Base-by-base conservation (phyloP, 2,113 vertebrate species). In the Chaetorhynchus papuensis region DNA sequence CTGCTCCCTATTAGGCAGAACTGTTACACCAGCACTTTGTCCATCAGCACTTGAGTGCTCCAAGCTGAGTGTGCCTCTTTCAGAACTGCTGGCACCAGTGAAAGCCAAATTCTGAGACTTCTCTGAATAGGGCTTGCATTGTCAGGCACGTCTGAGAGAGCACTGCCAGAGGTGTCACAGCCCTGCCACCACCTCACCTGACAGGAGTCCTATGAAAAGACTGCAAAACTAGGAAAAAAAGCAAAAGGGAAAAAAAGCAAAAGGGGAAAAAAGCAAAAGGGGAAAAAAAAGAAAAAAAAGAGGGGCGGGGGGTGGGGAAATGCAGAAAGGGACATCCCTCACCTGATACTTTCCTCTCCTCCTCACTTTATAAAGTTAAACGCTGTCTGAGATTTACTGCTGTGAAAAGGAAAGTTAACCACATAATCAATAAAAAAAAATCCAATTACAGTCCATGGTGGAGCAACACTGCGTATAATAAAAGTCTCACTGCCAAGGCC, bases 1-100 rank as follows among this genome's bases (percentile, higher is more conserved):
- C 98, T 98, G 98, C 96, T 98, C 93, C 94, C 96, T 95, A 97
- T 97, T 98, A 98, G 84, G 76, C 91, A 96, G 96, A 97, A 95
- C 92, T 96, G 97, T 97, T 97, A 97, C 93, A 97, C 79, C 44
- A 97, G 95, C 95, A 97, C 96, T 98, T 97, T 96, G 97, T 98
- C 97, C 95, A 97, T 98, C 97, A 98, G 93, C 97, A 97, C 97
- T 96, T 69, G 90, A 97, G 95, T 87, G 94, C 95, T 97, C 96
- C 93, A 85, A 97, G 95, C 96, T 96, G 96, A 98, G 97, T 86
- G 57, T 94, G 97, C 92, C 94, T 97, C 97, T 98, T 97, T 89
- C 93, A 87, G 97, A 97, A 97, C 94, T 94, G 96, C 97, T 98
- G 97, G 98, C 97, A 97, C 90, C 79, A 74, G 75, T 22, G 16